Evolutionary conservation across 2,113 vertebrate genomes (phyloP).

Genomic region (Ardeotis arabs): DNA sequence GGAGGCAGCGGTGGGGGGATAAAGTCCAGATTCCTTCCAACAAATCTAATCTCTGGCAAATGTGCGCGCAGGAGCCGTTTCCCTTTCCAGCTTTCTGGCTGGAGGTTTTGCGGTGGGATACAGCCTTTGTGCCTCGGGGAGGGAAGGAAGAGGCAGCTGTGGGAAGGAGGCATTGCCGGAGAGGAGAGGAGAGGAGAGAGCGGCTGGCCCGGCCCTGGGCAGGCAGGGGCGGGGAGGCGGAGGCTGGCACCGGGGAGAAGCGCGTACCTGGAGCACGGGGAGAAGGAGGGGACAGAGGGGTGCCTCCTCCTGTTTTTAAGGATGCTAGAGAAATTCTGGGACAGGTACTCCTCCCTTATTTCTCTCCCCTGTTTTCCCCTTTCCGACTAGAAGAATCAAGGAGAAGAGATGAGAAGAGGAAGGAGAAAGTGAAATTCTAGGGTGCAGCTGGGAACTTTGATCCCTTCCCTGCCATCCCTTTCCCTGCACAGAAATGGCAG

Average conservation of each 20-base stretch:
- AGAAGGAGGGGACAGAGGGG: not conserved
- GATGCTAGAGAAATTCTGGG: not conserved
- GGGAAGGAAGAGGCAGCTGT: not conserved
- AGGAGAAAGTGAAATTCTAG: not conserved
- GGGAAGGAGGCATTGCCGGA: not conserved
- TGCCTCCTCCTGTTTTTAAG: not conserved
- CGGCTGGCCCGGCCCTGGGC: not conserved
- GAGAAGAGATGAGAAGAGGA: not conserved
- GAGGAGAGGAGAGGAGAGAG: not conserved
- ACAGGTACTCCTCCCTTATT: not conserved
- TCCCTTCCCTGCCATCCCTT: not conserved
- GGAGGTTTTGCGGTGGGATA: not conserved
- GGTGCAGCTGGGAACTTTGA: not conserved
- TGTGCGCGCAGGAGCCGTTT: not conserved
- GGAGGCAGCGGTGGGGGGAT: slow-evolving; percentile 7
- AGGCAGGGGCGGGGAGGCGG: not conserved
- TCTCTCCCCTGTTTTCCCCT: not conserved
- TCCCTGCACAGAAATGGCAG: not conserved
- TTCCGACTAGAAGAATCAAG: not conserved
- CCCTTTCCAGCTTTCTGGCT: not conserved
- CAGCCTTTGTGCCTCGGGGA: not conserved
- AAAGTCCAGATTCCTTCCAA: slow-evolving; percentile 51
- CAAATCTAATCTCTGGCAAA: slow-evolving; percentile 18
- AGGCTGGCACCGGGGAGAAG: not conserved
- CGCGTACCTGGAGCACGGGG: not conserved